Base-by-base conservation (phyloP, 2,797 vertebrate species). In the Pantherophis vulpinus region DNA sequence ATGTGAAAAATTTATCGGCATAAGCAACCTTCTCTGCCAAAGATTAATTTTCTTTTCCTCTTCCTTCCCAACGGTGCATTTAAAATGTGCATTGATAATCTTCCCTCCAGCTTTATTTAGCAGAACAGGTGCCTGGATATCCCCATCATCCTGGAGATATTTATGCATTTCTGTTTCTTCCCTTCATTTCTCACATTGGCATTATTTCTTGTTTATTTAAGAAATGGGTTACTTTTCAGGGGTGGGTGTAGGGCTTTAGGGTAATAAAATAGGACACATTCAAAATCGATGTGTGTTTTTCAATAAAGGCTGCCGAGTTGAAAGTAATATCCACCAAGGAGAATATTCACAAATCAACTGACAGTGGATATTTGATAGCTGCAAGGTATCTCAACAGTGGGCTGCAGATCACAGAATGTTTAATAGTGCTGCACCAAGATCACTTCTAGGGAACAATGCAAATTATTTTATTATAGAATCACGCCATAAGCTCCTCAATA, bases 241-340 rank as follows among this genome's bases (percentile, higher is more conserved):
- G 70, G 89, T 37, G 1, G 86, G 86, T 27, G 63, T 55, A 29
- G 12, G 27, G 55, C 27, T 51, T 89, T 86, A 93, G 91, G 89
- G 88, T 86, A 91, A 32, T 89, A 83, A 93, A 56, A 37, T 58
- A 55, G 86, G 51, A 23, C 61, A 25, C 54, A 18, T 89, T 91
- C 88, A 93, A 91, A 55, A 61, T 83, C 47, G 25, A 32, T 66
- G 87, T 89, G 32, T 89, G 32, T 91, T 93, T 86, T 93, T 93
- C 70, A 91, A 91, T 89, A 93, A 93, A 93, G 87, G 70, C 66
- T 74, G 86, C 63, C 66, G 87, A 66, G 90, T 56, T 59, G 56
- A 91, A 86, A 59, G 42, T 13, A 86, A 54, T 90, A 87, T 42
- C 51, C 59, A 47, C 37, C 12, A 54, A 86, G 47, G 18, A 55